Evolutionary conservation across 2,797 vertebrate genomes (phyloP).

Genomic region (Hypotaenidia okinawae): DNA sequence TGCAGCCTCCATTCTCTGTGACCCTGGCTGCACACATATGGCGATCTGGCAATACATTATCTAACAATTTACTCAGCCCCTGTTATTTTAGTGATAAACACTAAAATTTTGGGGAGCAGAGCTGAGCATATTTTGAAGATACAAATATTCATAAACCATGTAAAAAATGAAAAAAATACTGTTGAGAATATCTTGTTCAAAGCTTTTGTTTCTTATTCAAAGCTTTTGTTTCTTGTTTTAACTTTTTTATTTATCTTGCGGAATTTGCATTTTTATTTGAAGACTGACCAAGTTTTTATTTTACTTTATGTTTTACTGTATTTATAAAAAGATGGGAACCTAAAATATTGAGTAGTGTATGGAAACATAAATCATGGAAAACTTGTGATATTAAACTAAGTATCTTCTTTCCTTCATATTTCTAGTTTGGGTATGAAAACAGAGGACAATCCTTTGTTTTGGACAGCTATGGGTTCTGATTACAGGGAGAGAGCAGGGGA

Average conservation of each 20-base stretch:
- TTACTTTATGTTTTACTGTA: background rate
- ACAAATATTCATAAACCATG: background rate
- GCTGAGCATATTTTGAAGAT: background rate
- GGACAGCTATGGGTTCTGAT: background rate
- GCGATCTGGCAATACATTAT: background rate
- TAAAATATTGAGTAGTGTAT: background rate
- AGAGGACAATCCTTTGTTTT: background rate
- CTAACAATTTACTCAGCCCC: background rate
- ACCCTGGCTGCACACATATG: background rate
- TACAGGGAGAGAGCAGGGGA: background rate
- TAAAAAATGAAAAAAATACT: background rate
- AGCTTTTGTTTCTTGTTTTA: background rate
- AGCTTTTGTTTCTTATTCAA: background rate
- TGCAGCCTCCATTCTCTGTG: background rate
- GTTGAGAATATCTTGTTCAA: background rate
- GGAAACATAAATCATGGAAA: background rate
- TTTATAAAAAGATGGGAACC: accelerated
- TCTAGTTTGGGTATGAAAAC: background rate
- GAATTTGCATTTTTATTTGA: background rate
- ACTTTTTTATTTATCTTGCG: background rate
- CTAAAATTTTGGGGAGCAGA: background rate
- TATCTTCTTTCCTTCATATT: background rate
- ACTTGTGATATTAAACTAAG: background rate
- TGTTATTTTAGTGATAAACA: background rate
- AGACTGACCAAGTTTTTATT: background rate